These are phyloP conservation scores for Dipodomys stephensi DNA, from an alignment of 2,113 vertebrate species.

Conservation along the genomic window DNA sequence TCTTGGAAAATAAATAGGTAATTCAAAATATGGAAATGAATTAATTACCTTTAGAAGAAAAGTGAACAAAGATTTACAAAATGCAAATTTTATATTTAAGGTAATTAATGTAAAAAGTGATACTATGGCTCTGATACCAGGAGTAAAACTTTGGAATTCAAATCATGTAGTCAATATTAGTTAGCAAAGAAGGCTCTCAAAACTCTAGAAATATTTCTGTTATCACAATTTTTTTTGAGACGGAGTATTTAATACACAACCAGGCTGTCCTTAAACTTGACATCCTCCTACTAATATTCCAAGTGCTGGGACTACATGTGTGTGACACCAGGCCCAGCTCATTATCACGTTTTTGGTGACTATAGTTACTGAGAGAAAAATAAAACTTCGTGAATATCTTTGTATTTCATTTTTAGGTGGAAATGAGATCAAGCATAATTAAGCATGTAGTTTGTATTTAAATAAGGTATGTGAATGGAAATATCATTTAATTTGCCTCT, in stretches of 20 bases:
- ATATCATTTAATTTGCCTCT: conserved; percentile 81
- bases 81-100: conserved; percentile 57
- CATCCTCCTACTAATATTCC: too few relatives aligned
- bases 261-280: too few relatives aligned
- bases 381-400: background rate
- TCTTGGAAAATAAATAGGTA: background rate
- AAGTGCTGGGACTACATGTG: too few relatives aligned
- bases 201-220: conserved; percentile 35
- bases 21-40: background rate
- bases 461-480: conserved; percentile 76
- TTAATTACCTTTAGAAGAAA: background rate
- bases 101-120: conserved; percentile 53
- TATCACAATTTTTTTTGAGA: too few relatives aligned
- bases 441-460: conserved; percentile 77
- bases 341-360: conserved; percentile 48
- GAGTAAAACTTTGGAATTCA: conserved; percentile 7
- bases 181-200: background rate
- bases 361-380: conserved; percentile 41
- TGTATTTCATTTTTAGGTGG: conserved; percentile 70
- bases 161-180: background rate
- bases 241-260: too few relatives aligned
- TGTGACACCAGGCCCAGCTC: background rate
- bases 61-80: conserved; percentile 32
- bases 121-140: background rate
- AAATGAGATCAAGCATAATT: conserved; percentile 76